phyloP scores from a whole-genome alignment of 2,888 invertebrate species.

The Plutella xylostella region DNA sequence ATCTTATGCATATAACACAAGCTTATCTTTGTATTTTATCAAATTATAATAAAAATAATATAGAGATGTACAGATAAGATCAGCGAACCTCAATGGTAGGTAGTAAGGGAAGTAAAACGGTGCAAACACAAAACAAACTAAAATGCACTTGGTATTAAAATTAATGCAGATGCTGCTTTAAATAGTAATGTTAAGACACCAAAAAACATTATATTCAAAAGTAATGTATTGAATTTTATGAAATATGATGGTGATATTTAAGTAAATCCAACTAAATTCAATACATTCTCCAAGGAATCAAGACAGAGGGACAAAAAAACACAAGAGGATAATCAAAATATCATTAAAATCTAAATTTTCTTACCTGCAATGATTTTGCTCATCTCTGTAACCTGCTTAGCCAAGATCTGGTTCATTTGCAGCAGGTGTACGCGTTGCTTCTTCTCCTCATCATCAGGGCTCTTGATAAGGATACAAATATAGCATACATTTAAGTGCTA shows the following conservation, averaged over 20 bases:
- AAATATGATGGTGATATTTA: not conserved
- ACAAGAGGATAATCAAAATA: not conserved
- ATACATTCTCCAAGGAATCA: too few relatives aligned
- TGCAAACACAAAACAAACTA: conserved; percentile 3
- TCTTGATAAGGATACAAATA: conserved; percentile 60
- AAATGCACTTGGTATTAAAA: not conserved
- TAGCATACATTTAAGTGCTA: conserved; percentile 29
- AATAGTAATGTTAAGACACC: not conserved
- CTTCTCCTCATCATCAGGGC: conserved; percentile 85
- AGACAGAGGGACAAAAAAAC: not conserved
- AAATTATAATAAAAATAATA: too few relatives aligned
- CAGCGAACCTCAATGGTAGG: too few relatives aligned
- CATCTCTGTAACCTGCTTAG: conserved; percentile 94
- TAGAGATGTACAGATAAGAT: not conserved
- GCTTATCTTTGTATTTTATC: too few relatives aligned
- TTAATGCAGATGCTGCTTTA: too few relatives aligned
- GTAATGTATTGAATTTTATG: not conserved
- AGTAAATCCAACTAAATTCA: too few relatives aligned
- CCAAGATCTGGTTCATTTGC: conserved; percentile 91
- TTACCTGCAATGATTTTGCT: conserved; percentile 96
- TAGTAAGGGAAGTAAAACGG: too few relatives aligned
- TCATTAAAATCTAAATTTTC: conserved; percentile 24
- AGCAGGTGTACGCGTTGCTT: conserved; percentile 89
- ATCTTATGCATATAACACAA: too few relatives aligned
- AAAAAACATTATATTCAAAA: not conserved